Percentiles rank a stretch among this genome's conserved stretches.
Conservation (phyloP, 2,888 invertebrate species). For the Phoenoteleia sp. region DNA sequence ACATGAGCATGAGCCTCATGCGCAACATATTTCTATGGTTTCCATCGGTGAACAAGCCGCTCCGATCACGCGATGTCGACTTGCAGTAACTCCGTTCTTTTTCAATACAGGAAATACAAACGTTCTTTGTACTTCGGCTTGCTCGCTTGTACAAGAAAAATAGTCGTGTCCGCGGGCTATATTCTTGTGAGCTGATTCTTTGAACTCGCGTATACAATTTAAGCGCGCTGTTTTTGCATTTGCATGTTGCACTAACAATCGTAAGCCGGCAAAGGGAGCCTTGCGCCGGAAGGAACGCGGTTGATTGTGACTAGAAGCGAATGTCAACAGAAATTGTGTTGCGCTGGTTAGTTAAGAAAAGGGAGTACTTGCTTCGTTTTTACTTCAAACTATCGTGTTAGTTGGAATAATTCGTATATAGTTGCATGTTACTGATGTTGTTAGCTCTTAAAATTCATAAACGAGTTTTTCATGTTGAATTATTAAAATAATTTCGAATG, state of each 20-base stretch:
- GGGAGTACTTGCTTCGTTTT: background rate
- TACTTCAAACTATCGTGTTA: background rate
- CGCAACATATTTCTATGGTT: slow-evolving; percentile 66
- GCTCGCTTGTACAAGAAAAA: slow-evolving; percentile 61
- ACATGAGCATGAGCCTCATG: slow-evolving; percentile 42
- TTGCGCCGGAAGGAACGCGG: slow-evolving; percentile 25
- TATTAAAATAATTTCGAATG: too few species aligned
- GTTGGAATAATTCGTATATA: background rate
- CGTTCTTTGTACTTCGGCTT: slow-evolving; percentile 65
- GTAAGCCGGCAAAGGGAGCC: slow-evolving; percentile 31
- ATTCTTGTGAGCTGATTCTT: slow-evolving; percentile 56
- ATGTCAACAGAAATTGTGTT: slow-evolving; percentile 50
- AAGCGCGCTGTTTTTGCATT: slow-evolving; percentile 62
- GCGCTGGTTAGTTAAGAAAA: slow-evolving; percentile 6
- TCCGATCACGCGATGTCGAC: slow-evolving; percentile 70
- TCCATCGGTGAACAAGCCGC: slow-evolving; percentile 62
- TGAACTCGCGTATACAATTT: slow-evolving; percentile 67
- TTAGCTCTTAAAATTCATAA: too few species aligned
- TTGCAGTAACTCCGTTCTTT: slow-evolving; percentile 59
- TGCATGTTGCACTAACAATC: slow-evolving; percentile 61
- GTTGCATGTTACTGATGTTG: too few species aligned
- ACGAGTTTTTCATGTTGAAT: too few species aligned
- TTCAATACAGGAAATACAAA: slow-evolving; percentile 70
- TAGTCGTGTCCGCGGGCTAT: slow-evolving; percentile 61
- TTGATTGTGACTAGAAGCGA: slow-evolving; percentile 37